Conservation (phyloP, 2,888 invertebrate genomes). For the Byasa hedistus region DNA sequence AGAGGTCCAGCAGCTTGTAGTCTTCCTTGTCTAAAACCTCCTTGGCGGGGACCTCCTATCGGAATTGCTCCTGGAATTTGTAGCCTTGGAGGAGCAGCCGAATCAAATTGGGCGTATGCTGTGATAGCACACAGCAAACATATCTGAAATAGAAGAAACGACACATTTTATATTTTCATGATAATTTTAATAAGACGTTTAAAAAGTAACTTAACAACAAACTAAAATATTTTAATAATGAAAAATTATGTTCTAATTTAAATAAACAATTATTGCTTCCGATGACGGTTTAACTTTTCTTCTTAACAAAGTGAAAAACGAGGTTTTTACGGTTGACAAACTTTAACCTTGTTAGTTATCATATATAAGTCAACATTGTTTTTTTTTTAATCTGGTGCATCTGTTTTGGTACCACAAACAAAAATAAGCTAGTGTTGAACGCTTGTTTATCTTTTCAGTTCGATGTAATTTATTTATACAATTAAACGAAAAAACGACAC, state of each 20-base stretch:
- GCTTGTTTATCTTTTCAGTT: too few relatives aligned
- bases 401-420: too few relatives aligned
- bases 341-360: too few relatives aligned
- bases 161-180: not conserved
- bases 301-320: not conserved
- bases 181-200: not conserved
- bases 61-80: slow-evolving; percentile 83
- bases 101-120: slow-evolving; percentile 74
- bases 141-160: slow-evolving; percentile 58
- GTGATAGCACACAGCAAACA: slow-evolving; percentile 76
- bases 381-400: too few relatives aligned
- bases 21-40: slow-evolving; percentile 68
- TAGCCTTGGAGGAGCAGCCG: slow-evolving; percentile 82
- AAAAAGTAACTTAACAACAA: not conserved
- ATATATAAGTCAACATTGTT: too few relatives aligned
- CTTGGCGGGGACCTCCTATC: slow-evolving; percentile 60
- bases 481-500: too few relatives aligned
- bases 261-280: not conserved
- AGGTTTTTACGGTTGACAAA: too few relatives aligned
- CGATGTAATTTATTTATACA: too few relatives aligned
- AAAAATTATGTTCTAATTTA: not conserved
- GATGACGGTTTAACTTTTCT: not conserved
- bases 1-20: slow-evolving; percentile 50
- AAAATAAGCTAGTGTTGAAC: too few relatives aligned
- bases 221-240: not conserved